Conservation (phyloP, 2,797 vertebrate genomes). For the Staurois parvus region DNA sequence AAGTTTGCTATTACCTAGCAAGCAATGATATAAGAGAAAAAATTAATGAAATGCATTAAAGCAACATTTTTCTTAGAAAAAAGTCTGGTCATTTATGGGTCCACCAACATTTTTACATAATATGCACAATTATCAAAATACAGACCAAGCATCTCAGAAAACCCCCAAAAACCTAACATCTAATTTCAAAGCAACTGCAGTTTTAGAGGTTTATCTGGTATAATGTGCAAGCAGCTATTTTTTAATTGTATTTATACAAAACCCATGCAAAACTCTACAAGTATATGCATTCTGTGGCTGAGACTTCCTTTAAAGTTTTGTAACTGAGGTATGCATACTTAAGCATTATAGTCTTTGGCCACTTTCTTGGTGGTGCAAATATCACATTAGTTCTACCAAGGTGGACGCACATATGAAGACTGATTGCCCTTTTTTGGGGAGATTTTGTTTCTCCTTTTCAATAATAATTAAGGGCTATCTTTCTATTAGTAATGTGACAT, state of each 20-base stretch:
- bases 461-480: slow-evolving; percentile 90
- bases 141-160: slow-evolving; percentile 99
- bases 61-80: slow-evolving; percentile 98
- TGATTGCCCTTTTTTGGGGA: slow-evolving; percentile 92
- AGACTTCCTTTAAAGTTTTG: slow-evolving; percentile 97
- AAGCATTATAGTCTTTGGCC: slow-evolving; percentile 96
- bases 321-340: slow-evolving; percentile 99
- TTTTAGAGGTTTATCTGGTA: slow-evolving; percentile 99
- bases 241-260: slow-evolving; percentile 99
- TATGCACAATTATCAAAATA: slow-evolving; percentile 99
- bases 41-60: slow-evolving; percentile 99
- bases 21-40: slow-evolving; percentile 99
- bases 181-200: slow-evolving; percentile 99
- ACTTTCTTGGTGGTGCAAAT: slow-evolving; percentile 87
- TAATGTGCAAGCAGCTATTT: slow-evolving; percentile 99
- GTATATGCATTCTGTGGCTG: slow-evolving; percentile 99
- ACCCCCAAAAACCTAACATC: slow-evolving; percentile 99
- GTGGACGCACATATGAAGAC: slow-evolving; percentile 81
- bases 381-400: slow-evolving; percentile 88
- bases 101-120: slow-evolving; percentile 99
- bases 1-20: slow-evolving; percentile 99
- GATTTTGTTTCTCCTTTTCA: slow-evolving; percentile 85
- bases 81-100: slow-evolving; percentile 99
- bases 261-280: slow-evolving; percentile 99
- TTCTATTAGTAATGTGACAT: slow-evolving; percentile 84